Conservation (phyloP, 2,113 vertebrate genomes). For the Pelmatolapia mariae region DNA sequence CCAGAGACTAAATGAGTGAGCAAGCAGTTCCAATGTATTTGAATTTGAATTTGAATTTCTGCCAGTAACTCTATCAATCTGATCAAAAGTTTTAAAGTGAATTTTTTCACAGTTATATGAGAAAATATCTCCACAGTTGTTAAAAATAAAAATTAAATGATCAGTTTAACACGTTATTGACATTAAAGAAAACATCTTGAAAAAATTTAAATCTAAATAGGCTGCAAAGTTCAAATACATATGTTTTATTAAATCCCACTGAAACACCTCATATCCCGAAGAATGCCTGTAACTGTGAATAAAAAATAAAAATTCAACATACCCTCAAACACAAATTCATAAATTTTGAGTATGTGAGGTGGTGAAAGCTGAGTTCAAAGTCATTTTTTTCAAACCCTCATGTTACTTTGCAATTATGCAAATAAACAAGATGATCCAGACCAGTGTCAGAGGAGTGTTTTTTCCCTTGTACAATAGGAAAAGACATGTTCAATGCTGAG, state of each 20-base stretch:
- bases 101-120: background rate
- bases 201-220: fast-evolving
- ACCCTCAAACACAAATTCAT: background rate
- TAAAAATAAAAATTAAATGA: background rate
- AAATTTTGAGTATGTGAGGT: background rate
- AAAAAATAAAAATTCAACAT: background rate
- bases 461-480: background rate
- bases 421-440: background rate
- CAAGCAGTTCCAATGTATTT: background rate
- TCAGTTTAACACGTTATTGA: fast-evolving
- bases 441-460: background rate
- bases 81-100: background rate
- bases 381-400: background rate
- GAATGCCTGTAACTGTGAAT: background rate
- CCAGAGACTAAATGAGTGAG: background rate
- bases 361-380: background rate
- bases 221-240: background rate
- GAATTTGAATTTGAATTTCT: background rate
- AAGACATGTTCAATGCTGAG: background rate
- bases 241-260: background rate
- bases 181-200: background rate
- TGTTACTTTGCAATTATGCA: background rate
- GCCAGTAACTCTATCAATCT: background rate
- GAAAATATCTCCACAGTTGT: background rate
- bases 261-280: background rate